These are phyloP conservation scores for Scarus forsteni DNA, from an alignment of 2,797 vertebrate species.

Conservation along the genomic window DNA sequence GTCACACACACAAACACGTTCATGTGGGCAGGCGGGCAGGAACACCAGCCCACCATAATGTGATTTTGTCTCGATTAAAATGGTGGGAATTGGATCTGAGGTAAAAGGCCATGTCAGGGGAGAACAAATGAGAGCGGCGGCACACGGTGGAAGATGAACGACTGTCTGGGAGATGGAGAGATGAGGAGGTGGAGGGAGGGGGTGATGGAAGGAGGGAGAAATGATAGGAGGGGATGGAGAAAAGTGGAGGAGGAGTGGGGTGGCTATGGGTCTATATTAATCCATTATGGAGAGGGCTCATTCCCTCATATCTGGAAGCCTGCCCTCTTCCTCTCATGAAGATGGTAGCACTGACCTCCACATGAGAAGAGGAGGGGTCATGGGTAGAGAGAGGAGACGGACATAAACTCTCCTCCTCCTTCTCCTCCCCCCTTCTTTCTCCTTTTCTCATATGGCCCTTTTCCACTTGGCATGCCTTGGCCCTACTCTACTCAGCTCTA, in stretches of 20 bases:
- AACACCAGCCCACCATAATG: conserved; percentile 66
- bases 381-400: conserved; percentile 3
- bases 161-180: conserved; percentile 75
- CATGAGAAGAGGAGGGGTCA: conserved; percentile 19
- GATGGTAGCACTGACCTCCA: conserved; percentile 56
- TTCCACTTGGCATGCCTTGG: no score
- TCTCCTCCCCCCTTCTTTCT: background rate
- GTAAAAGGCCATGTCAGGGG: conserved; percentile 83
- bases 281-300: conserved; percentile 54
- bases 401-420: background rate
- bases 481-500: no score
- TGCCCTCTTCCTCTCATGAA: conserved; percentile 38
- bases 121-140: conserved; percentile 75
- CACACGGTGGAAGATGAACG: conserved; percentile 75
- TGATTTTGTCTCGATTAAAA: conserved; percentile 82
- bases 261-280: conserved; percentile 49
- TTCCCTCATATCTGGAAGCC: conserved; percentile 41
- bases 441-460: background rate
- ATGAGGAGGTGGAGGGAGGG: conserved; percentile 51
- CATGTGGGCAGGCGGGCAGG: conserved; percentile 32
- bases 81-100: conserved; percentile 81
- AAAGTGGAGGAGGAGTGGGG: conserved; percentile 17
- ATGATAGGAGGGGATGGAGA: conserved; percentile 24
- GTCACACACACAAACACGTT: conserved; percentile 11
- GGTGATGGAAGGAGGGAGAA: conserved; percentile 44